Percentiles rank a stretch among this genome's conserved stretches.
These are phyloP conservation scores for Mustelus asterias DNA, from an alignment of 2,113 vertebrate species.

Conservation along the genomic window DNA sequence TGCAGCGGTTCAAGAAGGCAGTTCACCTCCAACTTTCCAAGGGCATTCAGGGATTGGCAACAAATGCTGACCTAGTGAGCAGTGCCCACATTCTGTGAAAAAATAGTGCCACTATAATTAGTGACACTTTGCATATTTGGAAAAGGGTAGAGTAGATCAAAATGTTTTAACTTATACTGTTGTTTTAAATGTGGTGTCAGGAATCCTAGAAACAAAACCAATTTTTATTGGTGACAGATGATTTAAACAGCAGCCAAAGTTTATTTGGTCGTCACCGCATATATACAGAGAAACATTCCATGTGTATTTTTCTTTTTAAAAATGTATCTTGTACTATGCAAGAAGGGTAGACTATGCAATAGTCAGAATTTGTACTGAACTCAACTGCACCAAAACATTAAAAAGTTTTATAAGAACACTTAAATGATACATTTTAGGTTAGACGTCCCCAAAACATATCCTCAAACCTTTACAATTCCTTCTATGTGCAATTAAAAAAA, in stretches of 20 bases:
- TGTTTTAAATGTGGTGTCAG: slow-evolving; percentile 9
- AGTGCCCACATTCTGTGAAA: no score
- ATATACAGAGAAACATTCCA: slow-evolving; percentile 36
- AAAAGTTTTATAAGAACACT: slow-evolving; percentile 25
- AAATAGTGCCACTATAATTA: not conserved
- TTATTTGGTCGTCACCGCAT: slow-evolving; percentile 32
- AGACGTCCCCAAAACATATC: slow-evolving; percentile 28
- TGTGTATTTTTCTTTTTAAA: slow-evolving; percentile 22
- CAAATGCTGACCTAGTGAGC: no score
- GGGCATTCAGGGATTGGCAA: no score
- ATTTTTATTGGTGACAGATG: slow-evolving; percentile 13
- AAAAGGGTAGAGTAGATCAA: not conserved
- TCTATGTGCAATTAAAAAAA: slow-evolving; percentile 18
- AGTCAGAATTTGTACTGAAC: slow-evolving; percentile 33
- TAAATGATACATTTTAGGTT: slow-evolving; percentile 25
- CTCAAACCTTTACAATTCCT: slow-evolving; percentile 13
- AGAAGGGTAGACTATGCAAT: slow-evolving; percentile 36
- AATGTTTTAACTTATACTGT: not conserved
- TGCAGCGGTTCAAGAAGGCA: no score
- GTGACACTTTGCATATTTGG: not conserved
- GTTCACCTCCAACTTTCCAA: no score
- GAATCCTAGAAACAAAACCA: slow-evolving; percentile 12
- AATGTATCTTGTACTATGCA: slow-evolving; percentile 31
- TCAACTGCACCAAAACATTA: slow-evolving; percentile 30
- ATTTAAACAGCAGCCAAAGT: slow-evolving; percentile 36